Evolutionary conservation across 2,797 vertebrate genomes (phyloP).

Genomic region (Halcyon badia): DNA sequence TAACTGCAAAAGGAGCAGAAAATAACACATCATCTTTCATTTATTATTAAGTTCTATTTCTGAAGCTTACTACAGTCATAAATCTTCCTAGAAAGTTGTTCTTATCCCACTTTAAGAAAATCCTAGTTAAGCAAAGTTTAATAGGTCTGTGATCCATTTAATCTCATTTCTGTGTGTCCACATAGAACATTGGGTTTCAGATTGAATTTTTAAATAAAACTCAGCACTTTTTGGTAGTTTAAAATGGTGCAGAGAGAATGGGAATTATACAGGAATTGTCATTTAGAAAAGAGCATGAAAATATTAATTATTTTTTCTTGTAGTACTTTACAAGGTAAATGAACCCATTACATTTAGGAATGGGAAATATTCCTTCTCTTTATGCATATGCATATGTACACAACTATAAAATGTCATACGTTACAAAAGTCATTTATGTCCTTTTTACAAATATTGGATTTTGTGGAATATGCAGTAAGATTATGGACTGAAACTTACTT

Average conservation of each 20-base stretch:
- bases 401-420: not conserved
- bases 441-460: not conserved
- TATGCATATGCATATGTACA: not conserved
- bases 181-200: not conserved
- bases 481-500: not conserved
- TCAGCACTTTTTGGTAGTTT: not conserved
- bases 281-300: not conserved
- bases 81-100: conserved; percentile 16
- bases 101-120: not conserved
- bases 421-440: not conserved
- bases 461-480: not conserved
- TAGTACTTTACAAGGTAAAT: not conserved
- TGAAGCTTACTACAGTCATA: not conserved
- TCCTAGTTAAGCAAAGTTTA: not conserved
- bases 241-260: not conserved
- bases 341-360: not conserved
- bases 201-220: not conserved
- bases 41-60: not conserved
- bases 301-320: not conserved
- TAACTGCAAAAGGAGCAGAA: not conserved
- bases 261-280: not conserved
- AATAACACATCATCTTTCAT: not conserved
- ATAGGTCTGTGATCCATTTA: not conserved
- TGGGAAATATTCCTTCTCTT: not conserved
- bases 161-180: not conserved